A percentile compares a stretch with the other conserved stretches of the same genome.
Evolutionary conservation across 2,797 vertebrate species (phyloP).

Genomic region (Anas bernieri): DNA sequence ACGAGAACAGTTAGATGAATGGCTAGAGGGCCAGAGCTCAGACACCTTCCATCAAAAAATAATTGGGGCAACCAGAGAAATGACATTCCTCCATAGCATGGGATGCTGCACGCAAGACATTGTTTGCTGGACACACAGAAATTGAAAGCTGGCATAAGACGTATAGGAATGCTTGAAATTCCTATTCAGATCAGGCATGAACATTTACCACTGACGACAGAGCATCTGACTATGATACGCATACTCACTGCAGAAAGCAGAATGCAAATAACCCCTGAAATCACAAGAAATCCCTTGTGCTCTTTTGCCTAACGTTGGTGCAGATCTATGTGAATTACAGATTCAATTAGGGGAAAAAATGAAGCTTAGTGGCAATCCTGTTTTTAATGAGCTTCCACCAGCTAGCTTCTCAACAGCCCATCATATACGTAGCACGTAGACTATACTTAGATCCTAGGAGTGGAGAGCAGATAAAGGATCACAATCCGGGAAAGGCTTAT

Average conservation of each 20-base stretch:
- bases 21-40: slow-evolving; percentile 14
- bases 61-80: slow-evolving; percentile 7
- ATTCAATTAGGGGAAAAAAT: not conserved
- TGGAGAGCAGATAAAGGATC: not conserved
- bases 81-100: not conserved
- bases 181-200: not conserved
- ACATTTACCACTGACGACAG: not conserved
- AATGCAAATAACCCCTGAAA: not conserved
- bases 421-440: not conserved
- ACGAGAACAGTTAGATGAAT: not conserved
- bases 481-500: not conserved
- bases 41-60: not conserved
- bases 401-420: not conserved
- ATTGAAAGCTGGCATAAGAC: slow-evolving; percentile 1
- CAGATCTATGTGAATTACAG: not conserved
- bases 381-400: not conserved
- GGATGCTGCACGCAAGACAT: not conserved
- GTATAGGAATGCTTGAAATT: not conserved
- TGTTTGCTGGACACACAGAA: not conserved
- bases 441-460: not conserved
- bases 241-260: not conserved
- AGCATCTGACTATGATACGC: not conserved
- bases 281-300: not conserved
- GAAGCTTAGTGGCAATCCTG: not conserved
- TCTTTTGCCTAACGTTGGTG: not conserved